Evolutionary conservation across 2,888 invertebrate genomes (phyloP).

Genomic region (Seira ritae): DNA sequence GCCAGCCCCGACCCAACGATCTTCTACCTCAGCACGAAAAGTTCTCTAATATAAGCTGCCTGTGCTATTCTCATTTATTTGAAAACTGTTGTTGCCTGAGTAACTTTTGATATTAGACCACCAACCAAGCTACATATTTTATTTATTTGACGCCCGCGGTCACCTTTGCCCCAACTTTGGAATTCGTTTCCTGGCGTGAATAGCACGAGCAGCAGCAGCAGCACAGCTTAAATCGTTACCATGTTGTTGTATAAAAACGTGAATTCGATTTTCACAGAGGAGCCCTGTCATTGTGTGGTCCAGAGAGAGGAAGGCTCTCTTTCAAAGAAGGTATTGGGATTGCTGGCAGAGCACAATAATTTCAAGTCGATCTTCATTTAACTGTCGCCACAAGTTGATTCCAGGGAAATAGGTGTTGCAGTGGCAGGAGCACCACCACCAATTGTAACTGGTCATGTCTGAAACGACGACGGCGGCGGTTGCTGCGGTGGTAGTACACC

Average conservation of each 20-base stretch:
- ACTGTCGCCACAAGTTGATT: neutral
- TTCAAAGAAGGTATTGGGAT: neutral
- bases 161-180: neutral
- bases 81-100: too few species aligned
- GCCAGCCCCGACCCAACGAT: too few species aligned
- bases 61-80: neutral
- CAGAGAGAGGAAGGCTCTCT: neutral
- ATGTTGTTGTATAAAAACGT: neutral
- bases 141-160: neutral
- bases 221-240: too few species aligned
- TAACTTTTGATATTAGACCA: too few species aligned
- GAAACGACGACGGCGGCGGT: neutral
- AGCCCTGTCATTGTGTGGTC: neutral
- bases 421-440: neutral
- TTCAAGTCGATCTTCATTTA: neutral
- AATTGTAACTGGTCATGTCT: constrained; percentile 39
- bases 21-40: too few species aligned
- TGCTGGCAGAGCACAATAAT: neutral
- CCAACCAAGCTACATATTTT: neutral
- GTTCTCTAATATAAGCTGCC: too few species aligned
- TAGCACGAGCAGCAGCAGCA: neutral
- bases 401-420: neutral
- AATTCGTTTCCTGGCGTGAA: too few species aligned
- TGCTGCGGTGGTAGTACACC: too few species aligned
- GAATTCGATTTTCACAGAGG: neutral